phyloP scores from a whole-genome alignment of 92 coral and sea anemone species.

The Parazoanthus darwini region DNA sequence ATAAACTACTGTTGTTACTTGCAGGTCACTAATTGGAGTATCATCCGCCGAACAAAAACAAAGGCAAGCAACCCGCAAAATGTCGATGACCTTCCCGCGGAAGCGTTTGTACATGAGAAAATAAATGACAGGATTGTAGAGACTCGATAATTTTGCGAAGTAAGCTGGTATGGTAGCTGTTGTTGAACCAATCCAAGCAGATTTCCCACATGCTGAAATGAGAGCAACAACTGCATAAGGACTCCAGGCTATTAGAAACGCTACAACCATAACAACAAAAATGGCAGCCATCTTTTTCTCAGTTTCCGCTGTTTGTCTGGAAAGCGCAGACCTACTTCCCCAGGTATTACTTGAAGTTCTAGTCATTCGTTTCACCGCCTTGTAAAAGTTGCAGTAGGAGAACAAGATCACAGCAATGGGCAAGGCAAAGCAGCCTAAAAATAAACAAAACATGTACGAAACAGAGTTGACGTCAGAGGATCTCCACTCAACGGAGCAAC shows the following conservation, averaged over 20 bases:
- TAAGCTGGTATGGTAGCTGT: slow-evolving; percentile 61
- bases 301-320: slow-evolving; percentile 55
- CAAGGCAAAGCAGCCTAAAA: slow-evolving; percentile 59
- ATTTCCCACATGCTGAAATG: neutral
- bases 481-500: slow-evolving; percentile 70
- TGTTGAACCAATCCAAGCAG: slow-evolving; percentile 15
- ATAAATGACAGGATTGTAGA: slow-evolving; percentile 76
- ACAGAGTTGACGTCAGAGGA: slow-evolving; percentile 26
- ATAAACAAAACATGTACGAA: slow-evolving; percentile 48
- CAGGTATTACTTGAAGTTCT: slow-evolving; percentile 49
- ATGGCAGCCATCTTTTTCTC: slow-evolving; percentile 47
- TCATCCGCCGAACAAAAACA: neutral
- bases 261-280: slow-evolving; percentile 56
- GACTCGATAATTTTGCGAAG: slow-evolving; percentile 65
- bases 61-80: neutral
- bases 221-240: neutral
- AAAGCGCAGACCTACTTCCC: slow-evolving; percentile 53
- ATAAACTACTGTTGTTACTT: neutral
- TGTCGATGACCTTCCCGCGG: slow-evolving; percentile 20
- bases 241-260: slow-evolving; percentile 57
- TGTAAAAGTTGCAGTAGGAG: slow-evolving; percentile 51
- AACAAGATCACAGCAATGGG: slow-evolving; percentile 49
- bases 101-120: slow-evolving; percentile 66
- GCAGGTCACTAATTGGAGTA: neutral
- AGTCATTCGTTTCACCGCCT: slow-evolving; percentile 46